Evolutionary conservation across 2,888 invertebrate genomes (phyloP).

Genomic region (Halictus ligatus): DNA sequence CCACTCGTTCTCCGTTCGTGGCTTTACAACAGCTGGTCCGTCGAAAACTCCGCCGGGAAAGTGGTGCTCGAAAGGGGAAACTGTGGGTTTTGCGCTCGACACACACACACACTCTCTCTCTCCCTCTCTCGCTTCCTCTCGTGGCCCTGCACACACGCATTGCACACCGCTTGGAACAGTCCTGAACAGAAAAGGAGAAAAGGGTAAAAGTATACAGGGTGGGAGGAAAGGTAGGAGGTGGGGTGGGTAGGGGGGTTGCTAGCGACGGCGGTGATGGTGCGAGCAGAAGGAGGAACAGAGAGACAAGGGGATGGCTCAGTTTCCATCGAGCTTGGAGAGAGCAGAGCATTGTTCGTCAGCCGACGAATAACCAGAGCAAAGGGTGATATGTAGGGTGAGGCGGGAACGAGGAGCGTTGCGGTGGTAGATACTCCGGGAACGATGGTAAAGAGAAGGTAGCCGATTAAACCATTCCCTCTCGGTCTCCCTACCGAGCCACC

Average conservation of each 20-base stretch:
- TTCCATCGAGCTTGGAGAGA: slow-evolving; percentile 60
- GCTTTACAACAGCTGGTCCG: slow-evolving; percentile 70
- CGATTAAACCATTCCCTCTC: slow-evolving; percentile 60
- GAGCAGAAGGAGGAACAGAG: slow-evolving; percentile 26
- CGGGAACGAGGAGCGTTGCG: slow-evolving; percentile 11
- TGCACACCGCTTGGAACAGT: neutral
- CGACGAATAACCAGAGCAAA: slow-evolving; percentile 65
- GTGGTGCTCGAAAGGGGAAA: slow-evolving; percentile 65
- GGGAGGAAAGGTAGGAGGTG: neutral
- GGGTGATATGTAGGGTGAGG: slow-evolving; percentile 56
- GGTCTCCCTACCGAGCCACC: slow-evolving; percentile 22
- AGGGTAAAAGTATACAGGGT: slow-evolving; percentile 10
- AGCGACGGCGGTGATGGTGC: slow-evolving; percentile 11
- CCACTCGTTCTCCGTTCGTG: slow-evolving; percentile 49
- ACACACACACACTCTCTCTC: neutral
- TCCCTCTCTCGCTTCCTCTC: neutral
- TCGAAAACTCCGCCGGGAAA: slow-evolving; percentile 67
- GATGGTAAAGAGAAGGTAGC: slow-evolving; percentile 49
- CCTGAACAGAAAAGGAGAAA: slow-evolving; percentile 26
- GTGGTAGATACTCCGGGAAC: slow-evolving; percentile 28
- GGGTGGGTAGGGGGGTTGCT: neutral
- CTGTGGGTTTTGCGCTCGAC: slow-evolving; percentile 59
- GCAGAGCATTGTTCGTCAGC: slow-evolving; percentile 63
- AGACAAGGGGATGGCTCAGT: slow-evolving; percentile 56
- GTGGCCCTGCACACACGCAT: neutral